These are phyloP conservation scores for Mustela nigripes DNA, from an alignment of 2,113 vertebrate genomes.

Conservation along the genomic window DNA sequence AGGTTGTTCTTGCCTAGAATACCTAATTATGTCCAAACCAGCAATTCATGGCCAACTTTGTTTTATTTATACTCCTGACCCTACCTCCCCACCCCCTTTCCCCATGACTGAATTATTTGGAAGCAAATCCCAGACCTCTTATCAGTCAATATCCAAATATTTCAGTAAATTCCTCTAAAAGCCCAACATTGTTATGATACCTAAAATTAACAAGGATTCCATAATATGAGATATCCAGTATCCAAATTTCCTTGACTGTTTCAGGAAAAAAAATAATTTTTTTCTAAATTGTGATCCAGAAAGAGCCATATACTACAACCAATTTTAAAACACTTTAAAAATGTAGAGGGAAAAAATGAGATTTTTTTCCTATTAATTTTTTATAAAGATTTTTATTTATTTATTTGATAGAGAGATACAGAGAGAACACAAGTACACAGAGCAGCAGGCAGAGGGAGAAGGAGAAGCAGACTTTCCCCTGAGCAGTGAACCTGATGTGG, in stretches of 20 bases:
- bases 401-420: no score
- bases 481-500: no score
- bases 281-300: not conserved
- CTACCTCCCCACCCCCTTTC: no score
- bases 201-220: not conserved
- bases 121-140: not conserved
- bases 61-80: not conserved
- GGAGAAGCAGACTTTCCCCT: no score
- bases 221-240: not conserved
- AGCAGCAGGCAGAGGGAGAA: no score
- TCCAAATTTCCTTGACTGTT: not conserved
- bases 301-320: not conserved
- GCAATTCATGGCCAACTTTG: not conserved
- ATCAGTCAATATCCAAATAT: not conserved
- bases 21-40: not conserved
- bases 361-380: not conserved
- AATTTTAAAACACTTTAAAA: conserved; percentile 3
- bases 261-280: not conserved
- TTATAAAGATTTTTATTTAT: not conserved
- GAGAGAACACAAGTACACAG: no score
- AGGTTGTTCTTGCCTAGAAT: not conserved
- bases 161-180: not conserved
- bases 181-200: not conserved
- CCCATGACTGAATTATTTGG: not conserved
- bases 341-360: not conserved